These are phyloP conservation scores for Characodon lateralis DNA, from an alignment of 2,797 vertebrate species.

Conservation along the genomic window DNA sequence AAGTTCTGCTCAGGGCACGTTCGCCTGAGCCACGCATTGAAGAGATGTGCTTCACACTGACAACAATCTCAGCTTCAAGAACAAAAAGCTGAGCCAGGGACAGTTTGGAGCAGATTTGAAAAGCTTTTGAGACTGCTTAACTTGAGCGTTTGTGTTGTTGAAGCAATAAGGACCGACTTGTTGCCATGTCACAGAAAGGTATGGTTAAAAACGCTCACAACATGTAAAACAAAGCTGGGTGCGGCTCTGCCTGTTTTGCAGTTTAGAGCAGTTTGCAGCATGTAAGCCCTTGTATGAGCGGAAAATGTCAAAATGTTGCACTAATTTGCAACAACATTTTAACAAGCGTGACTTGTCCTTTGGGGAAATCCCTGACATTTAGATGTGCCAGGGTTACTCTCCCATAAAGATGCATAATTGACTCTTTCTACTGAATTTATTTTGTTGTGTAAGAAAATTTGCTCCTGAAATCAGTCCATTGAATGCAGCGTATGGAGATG, in stretches of 20 bases:
- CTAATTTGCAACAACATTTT: constrained; percentile 53
- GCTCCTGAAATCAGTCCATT: constrained; percentile 4
- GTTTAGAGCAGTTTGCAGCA: constrained; percentile 12
- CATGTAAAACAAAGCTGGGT: constrained; percentile 8
- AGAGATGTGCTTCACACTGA: constrained; percentile 47
- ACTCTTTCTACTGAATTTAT: constrained; percentile 19
- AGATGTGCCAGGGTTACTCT: constrained; percentile 48
- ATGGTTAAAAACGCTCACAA: constrained; percentile 42
- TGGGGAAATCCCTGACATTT: constrained; percentile 53
- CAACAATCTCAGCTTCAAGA: constrained; percentile 54
- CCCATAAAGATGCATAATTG: constrained; percentile 40
- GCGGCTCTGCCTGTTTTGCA: constrained; percentile 9
- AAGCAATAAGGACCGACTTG: constrained; percentile 56
- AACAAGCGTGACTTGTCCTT: constrained; percentile 42
- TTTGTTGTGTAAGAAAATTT: constrained; percentile 12
- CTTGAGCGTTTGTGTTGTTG: constrained; percentile 54
- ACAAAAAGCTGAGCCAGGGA: constrained; percentile 34
- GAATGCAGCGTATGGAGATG: background rate
- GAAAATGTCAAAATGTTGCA: constrained; percentile 51
- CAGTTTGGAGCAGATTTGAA: constrained; percentile 45
- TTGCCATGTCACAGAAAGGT: constrained; percentile 49
- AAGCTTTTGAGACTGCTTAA: constrained; percentile 62
- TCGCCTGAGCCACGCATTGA: constrained; percentile 43
- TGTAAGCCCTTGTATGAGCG: constrained; percentile 25
- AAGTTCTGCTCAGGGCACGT: constrained; percentile 58